Evolutionary conservation across 2,888 invertebrate genomes (phyloP).

Genomic region (Euclidia mi): DNA sequence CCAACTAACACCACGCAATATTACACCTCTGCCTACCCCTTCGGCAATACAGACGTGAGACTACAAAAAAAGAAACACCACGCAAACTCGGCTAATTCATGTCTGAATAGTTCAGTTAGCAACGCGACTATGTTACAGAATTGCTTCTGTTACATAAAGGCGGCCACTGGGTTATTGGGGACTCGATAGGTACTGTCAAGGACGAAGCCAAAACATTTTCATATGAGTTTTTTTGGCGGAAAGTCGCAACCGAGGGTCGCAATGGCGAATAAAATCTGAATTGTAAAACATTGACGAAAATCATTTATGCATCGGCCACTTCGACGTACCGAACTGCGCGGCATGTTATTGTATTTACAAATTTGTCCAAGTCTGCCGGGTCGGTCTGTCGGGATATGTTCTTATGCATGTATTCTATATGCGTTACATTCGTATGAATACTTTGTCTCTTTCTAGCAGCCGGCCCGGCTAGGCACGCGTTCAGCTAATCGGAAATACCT

Average conservation of each 20-base stretch:
- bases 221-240: constrained; percentile 56
- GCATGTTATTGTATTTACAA: constrained; percentile 76
- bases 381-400: too few relatives aligned
- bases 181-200: constrained; percentile 63
- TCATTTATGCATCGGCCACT: constrained; percentile 74
- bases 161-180: constrained; percentile 78
- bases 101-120: background rate
- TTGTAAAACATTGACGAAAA: constrained; percentile 81
- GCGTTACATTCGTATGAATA: background rate
- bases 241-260: constrained; percentile 52
- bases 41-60: too few relatives aligned
- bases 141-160: constrained; percentile 44
- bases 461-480: too few relatives aligned
- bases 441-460: too few relatives aligned
- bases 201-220: constrained; percentile 61
- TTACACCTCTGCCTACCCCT: too few relatives aligned
- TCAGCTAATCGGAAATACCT: too few relatives aligned
- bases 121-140: background rate
- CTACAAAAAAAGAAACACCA: too few relatives aligned
- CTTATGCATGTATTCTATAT: constrained; percentile 27
- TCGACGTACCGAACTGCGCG: constrained; percentile 22
- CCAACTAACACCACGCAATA: too few relatives aligned
- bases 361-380: constrained; percentile 57
- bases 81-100: too few relatives aligned
- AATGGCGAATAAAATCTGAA: constrained; percentile 68